Evolutionary conservation across 1,140 invertebrate genomes (phyloP).

Genomic region (Tetragnatha versicolor): DNA sequence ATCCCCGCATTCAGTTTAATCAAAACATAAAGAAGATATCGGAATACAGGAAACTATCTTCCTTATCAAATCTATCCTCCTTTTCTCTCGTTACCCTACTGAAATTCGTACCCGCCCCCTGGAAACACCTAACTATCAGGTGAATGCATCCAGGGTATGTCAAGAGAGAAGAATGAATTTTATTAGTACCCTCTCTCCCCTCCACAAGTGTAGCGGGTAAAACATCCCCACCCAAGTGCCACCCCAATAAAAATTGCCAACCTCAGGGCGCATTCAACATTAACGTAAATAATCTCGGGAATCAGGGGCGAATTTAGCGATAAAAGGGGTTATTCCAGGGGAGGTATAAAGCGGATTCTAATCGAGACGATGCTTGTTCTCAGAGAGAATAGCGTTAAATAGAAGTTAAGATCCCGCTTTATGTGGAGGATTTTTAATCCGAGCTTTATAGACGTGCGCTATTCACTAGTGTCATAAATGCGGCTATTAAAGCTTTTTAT

Average conservation of each 20-base stretch:
- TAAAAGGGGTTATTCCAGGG: constrained; percentile 38
- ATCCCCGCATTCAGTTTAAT: too few species aligned
- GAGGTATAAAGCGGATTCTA: constrained; percentile 33
- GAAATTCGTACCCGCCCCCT: too few species aligned
- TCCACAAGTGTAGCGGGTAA: background rate
- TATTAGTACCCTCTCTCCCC: constrained; percentile 13
- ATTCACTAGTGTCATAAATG: constrained; percentile 19
- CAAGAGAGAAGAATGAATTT: background rate
- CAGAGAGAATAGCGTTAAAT: background rate
- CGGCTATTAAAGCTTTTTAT: constrained; percentile 14
- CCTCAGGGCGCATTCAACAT: constrained; percentile 34
- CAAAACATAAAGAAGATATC: too few species aligned
- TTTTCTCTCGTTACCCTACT: too few species aligned
- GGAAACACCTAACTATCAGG: too few species aligned
- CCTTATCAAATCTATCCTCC: too few species aligned
- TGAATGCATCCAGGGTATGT: background rate
- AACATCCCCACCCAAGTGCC: background rate
- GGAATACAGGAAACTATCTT: too few species aligned
- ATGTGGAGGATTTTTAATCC: constrained; percentile 20
- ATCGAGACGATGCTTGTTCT: constrained; percentile 23
- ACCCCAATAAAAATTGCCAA: constrained; percentile 34
- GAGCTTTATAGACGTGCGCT: background rate
- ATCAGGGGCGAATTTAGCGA: constrained; percentile 31
- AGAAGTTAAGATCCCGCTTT: background rate
- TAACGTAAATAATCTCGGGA: constrained; percentile 44